Conservation (phyloP, 2,113 vertebrate genomes). For the Psittacus erithacus region DNA sequence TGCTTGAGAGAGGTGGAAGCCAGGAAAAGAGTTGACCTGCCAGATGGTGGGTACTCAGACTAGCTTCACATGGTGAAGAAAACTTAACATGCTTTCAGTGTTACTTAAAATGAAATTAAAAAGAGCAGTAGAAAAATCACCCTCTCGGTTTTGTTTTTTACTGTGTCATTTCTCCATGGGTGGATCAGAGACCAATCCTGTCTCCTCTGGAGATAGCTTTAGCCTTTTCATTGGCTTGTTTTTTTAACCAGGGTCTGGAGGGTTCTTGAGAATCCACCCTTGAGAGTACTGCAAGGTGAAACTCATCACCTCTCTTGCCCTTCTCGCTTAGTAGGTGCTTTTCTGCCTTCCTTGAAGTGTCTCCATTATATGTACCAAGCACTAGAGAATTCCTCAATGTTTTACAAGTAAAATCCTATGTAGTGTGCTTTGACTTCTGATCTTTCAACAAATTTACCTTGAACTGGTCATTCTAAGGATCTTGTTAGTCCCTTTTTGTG, state of each 20-base stretch:
- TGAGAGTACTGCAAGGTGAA: background rate
- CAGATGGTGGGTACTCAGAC: constrained; percentile 26
- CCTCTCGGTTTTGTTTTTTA: background rate
- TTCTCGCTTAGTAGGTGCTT: background rate
- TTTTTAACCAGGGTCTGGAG: background rate
- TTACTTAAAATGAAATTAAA: constrained; percentile 15
- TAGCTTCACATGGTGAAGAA: constrained; percentile 32
- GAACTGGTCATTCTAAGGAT: background rate
- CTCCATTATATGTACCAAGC: fast-evolving
- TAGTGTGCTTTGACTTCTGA: background rate
- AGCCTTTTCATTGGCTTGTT: background rate
- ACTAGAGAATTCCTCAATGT: background rate
- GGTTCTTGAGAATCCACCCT: background rate
- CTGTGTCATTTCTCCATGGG: fast-evolving
- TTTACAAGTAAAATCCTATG: background rate
- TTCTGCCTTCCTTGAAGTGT: background rate
- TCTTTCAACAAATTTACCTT: background rate
- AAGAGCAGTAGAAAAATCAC: background rate
- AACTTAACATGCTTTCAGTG: background rate
- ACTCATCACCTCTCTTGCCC: background rate
- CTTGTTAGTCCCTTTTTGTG: background rate
- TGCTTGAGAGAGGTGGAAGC: background rate
- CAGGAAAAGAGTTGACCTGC: background rate
- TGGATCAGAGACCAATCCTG: background rate
- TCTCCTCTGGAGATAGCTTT: background rate